Evolutionary conservation across 2,888 invertebrate genomes (phyloP).

Genomic region (Timema podura): DNA sequence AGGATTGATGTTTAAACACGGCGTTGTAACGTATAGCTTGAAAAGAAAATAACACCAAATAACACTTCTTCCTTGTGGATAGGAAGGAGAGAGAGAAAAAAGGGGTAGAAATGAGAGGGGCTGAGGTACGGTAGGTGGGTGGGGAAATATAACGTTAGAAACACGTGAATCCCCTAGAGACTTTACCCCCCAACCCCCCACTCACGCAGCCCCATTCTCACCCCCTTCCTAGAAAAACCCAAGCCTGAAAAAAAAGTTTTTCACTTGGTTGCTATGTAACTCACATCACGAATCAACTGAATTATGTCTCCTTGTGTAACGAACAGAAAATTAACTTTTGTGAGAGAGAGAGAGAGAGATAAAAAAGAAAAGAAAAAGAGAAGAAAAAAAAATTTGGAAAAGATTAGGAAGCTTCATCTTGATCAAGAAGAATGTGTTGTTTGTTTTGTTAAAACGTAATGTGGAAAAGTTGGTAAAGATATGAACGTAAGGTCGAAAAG

Average conservation of each 20-base stretch:
- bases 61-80: constrained; percentile 30
- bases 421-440: too few relatives aligned
- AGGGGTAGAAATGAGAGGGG: constrained; percentile 25
- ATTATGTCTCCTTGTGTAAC: constrained; percentile 17
- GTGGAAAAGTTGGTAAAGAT: too few relatives aligned
- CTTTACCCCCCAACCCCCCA: neutral
- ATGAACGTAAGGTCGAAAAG: too few relatives aligned
- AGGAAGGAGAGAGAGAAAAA: constrained; percentile 30
- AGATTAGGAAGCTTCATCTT: neutral
- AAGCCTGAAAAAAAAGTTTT: constrained; percentile 4
- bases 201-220: too few relatives aligned
- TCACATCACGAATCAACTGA: constrained; percentile 15
- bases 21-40: constrained; percentile 29
- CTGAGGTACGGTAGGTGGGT: constrained; percentile 30
- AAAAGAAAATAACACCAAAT: constrained; percentile 33
- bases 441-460: too few relatives aligned
- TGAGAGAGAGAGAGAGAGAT: neutral
- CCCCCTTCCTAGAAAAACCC: too few relatives aligned
- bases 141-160: constrained; percentile 16
- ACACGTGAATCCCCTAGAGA: constrained; percentile 8
- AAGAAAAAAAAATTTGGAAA: constrained; percentile 9
- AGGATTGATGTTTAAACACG: constrained; percentile 30
- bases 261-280: neutral
- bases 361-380: neutral
- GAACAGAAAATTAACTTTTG: constrained; percentile 15